Base-by-base conservation (phyloP, 2,113 vertebrate species). In the Takifugu bimaculatus region DNA sequence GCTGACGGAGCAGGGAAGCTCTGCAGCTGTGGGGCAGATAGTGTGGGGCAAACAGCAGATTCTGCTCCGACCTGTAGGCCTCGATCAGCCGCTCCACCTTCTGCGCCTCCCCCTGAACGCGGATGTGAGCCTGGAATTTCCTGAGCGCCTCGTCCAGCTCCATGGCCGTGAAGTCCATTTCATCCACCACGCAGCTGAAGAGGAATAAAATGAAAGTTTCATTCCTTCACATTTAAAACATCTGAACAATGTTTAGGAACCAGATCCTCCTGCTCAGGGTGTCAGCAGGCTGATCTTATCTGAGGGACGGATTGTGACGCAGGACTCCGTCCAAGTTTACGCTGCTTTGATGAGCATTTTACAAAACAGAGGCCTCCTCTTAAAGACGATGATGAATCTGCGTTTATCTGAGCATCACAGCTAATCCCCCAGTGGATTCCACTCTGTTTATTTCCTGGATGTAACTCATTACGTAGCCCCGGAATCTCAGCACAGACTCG, bases 81-180 rank as follows among this genome's bases (percentile, higher is more conserved):
- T 98, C 95, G 7, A 98, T 96, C 66, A 98, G 94, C 25, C 96
- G 82, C 75, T 98, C 96, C 49, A 98, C 96, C 74, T 98, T 98
- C 89, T 98, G 96, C 0, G 96, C 96, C 85, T 98, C 96, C 28
- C 96, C 96, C 70, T 98, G 96, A 26, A 98, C 96, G 74, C 95
- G 92, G 77, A 98, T 97, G 77, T 98, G 96, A 11, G 96, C 95
- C 85, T 98, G 96, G 87, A 98, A 98, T 87, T 96, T 98, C 85
- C 96, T 89, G 73, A 98, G 93, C 1, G 96, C 96, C 85, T 98
- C 96, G 35, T 98, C 96, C 80, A 98, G 89, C 78, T 98, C 96
- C 95, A 98, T 94, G 35, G 87, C 82, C 0, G 94, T 95, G 81
- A 98, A 97, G 78, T 98, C 96, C 96, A 98, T 98, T 83, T 98